A percentile compares a stretch with the other conserved stretches of the same genome.
Conservation (phyloP, 2,113 vertebrate species). For the Chascanopsetta lugubris region DNA sequence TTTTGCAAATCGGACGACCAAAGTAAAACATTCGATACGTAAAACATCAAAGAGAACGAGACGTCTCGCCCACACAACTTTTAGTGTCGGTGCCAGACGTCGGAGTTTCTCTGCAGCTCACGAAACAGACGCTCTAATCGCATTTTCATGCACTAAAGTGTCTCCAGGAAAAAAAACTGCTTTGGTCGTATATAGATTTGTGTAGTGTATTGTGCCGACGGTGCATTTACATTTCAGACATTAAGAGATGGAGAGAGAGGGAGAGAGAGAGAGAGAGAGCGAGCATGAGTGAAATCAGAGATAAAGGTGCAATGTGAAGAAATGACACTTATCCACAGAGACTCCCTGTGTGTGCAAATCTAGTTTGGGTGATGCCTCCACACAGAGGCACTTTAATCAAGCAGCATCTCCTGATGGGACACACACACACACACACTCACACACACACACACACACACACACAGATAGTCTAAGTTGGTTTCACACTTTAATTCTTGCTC, state of each 20-base stretch:
- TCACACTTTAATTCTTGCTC: conserved; percentile 17
- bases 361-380: conserved; percentile 45
- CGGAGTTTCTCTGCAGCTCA: conserved; percentile 47
- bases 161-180: conserved; percentile 42
- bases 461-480: conserved; percentile 25
- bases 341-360: conserved; percentile 47
- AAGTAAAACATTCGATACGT: conserved; percentile 8
- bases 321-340: conserved; percentile 41
- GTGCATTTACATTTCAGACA: conserved; percentile 68
- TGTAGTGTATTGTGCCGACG: conserved; percentile 34
- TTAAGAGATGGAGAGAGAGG: conserved; percentile 23
- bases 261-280: conserved; percentile 18
- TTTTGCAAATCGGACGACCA: conserved; percentile 4
- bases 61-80: conserved; percentile 45
- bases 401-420: conserved; percentile 38
- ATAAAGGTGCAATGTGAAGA: conserved; percentile 22
- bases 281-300: conserved; percentile 1
- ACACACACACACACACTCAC: conserved; percentile 20
- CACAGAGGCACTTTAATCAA: conserved; percentile 74
- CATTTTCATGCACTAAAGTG: conserved; percentile 72
- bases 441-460: conserved; percentile 12
- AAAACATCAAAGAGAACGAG: conserved; percentile 40
- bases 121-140: conserved; percentile 60
- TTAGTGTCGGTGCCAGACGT: conserved; percentile 57
- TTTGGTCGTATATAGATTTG: conserved; percentile 45